Evolutionary conservation across 30 jellyfish, hydroid and myxozoan species (phyloP), one percentile per base, ranked within the genome.

Genomic region (Pelagia noctiluca): DNA sequence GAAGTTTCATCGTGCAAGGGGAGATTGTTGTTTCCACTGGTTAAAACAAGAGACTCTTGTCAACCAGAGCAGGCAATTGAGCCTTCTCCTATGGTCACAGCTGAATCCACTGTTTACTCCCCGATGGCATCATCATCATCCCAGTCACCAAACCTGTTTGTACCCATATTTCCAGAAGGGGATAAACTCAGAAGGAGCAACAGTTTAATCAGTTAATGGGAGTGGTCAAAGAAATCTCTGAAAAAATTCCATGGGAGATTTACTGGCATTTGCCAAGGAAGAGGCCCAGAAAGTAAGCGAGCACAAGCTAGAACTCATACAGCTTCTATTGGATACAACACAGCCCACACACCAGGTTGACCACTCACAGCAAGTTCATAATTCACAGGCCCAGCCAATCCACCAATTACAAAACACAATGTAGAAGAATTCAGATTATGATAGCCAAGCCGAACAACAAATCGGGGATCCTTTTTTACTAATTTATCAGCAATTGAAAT

Each of bases 211-310:
- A 73, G 69, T 35, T 70, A 23, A 28, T 70, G 83, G 83, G 83
- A 11, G 32, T 73, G 85, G 26, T 73, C 37, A 73, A 48, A 46
- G 28, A 33, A 19, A 73, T 73, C 73, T 22, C 50, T 38, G 88
- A 76, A 53, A 36, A 76, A 61, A 76, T 61, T 79, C 88, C 49
- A 53, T 76, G 66, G 54, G 22, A 1, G 88, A 76, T 21, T 76
- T 50, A 22, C 21, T 76, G 42, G 88, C 78, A 3, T 76, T 54
- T 76, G 88, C 88, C 28, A 60, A 49, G 42, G 88, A 76, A 76
- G 88, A 76, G 52, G 79, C 88, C 0, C 67, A 76, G 46, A 76
- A 57, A 48, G 32, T 79, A 28, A 31, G 88, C 18, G 29, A 76
- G 26, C 85, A 73, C 19, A 73, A 73, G 28, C 69, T 73, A 37